A percentile compares a stretch with the other conserved stretches of the same genome.
Conservation (phyloP, 1,140 invertebrate species). For the Palaemon carinicauda region DNA sequence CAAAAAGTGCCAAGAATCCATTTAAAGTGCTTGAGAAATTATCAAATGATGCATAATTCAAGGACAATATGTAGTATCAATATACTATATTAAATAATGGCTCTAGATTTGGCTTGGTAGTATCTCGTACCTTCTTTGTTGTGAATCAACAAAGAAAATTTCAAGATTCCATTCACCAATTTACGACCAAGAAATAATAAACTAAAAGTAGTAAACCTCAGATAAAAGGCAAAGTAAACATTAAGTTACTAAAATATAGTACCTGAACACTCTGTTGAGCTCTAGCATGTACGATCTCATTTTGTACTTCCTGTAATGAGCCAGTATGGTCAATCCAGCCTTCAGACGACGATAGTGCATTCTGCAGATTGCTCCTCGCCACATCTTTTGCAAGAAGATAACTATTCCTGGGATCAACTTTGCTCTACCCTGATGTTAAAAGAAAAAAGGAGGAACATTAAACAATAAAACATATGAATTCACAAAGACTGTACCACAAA, state of each 20-base stretch:
- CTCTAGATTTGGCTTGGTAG: too few species aligned
- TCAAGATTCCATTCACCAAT: too few species aligned
- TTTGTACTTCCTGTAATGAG: constrained; percentile 86
- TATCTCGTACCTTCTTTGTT: too few species aligned
- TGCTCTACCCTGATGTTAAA: constrained; percentile 70
- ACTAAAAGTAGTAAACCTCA: not conserved
- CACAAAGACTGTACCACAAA: too few species aligned
- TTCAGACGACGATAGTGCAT: constrained; percentile 83
- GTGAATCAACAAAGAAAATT: too few species aligned
- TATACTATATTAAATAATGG: too few species aligned
- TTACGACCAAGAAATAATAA: constrained; percentile 30
- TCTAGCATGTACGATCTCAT: constrained; percentile 79
- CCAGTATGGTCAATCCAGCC: constrained; percentile 83
- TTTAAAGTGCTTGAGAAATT: too few species aligned
- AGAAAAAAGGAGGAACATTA: too few species aligned
- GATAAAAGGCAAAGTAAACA: not conserved
- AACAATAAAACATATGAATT: too few species aligned
- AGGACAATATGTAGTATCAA: too few species aligned
- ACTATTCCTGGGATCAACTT: constrained; percentile 89
- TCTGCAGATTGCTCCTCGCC: constrained; percentile 83
- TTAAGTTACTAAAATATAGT: constrained; percentile 7
- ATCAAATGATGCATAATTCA: too few species aligned
- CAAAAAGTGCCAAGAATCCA: too few species aligned
- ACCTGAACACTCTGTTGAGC: constrained; percentile 74
- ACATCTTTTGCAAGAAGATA: constrained; percentile 91